Evolutionary conservation across 2,888 invertebrate species (phyloP).

Genomic region (Apomyelois bistriatella): DNA sequence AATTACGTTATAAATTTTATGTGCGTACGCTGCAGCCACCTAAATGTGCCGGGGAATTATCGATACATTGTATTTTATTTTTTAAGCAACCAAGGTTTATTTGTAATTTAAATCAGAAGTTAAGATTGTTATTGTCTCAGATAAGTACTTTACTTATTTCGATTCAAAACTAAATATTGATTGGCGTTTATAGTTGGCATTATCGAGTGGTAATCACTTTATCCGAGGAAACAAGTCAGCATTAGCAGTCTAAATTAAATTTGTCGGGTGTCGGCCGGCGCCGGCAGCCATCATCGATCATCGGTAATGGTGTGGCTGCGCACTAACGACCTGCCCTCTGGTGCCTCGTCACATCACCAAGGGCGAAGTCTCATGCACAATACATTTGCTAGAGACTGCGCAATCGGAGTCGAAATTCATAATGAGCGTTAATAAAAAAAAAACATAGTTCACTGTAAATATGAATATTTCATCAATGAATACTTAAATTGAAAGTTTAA

Average conservation of each 20-base stretch:
- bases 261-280: constrained; percentile 65
- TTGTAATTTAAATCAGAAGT: neutral
- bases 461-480: too few relatives aligned
- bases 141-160: neutral
- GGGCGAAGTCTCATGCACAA: neutral
- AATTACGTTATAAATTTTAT: constrained; percentile 70
- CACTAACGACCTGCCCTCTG: constrained; percentile 62
- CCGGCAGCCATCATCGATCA: constrained; percentile 69
- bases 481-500: neutral
- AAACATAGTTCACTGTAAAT: too few relatives aligned
- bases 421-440: too few relatives aligned
- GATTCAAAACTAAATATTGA: neutral
- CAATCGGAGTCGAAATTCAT: too few relatives aligned
- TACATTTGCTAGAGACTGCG: too few relatives aligned
- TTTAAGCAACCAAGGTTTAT: constrained; percentile 9
- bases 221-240: constrained; percentile 42
- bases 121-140: neutral
- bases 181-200: neutral
- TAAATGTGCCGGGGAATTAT: constrained; percentile 52
- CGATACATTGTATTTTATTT: constrained; percentile 50
- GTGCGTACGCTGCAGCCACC: constrained; percentile 51
- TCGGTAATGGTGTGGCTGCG: constrained; percentile 60
- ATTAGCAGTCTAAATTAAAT: constrained; percentile 75
- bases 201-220: constrained; percentile 34
- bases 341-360: constrained; percentile 22